A percentile compares a stretch with the other conserved stretches of the same genome.
phyloP scores from a whole-genome alignment of 2,888 invertebrate genomes.

The Ophion ventricosus region DNA sequence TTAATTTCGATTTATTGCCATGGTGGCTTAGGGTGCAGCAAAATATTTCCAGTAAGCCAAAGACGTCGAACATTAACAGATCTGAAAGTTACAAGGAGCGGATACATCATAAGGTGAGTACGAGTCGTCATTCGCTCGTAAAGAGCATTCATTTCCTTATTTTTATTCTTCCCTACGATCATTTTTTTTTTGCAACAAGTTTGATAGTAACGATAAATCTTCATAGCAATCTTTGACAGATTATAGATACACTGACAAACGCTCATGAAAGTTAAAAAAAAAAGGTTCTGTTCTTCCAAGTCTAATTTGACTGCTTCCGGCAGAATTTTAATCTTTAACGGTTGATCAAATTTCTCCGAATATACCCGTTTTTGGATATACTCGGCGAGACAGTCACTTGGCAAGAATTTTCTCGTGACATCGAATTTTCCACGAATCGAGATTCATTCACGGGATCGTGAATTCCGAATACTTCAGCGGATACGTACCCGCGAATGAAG shows the following conservation, averaged over 20 bases:
- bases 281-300: not conserved
- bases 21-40: conserved; percentile 80
- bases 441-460: conserved; percentile 10
- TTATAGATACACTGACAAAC: not conserved
- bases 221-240: not conserved
- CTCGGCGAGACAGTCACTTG: conserved; percentile 49
- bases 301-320: not conserved
- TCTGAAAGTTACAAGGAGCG: conserved; percentile 91
- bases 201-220: too few relatives aligned
- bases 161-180: not conserved
- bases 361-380: conserved; percentile 9
- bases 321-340: not conserved
- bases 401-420: conserved; percentile 20
- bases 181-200: not conserved
- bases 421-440: conserved; percentile 20
- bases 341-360: conserved; percentile 12
- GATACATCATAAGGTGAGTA: conserved; percentile 84
- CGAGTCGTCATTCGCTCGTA: not conserved
- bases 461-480: not conserved
- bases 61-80: conserved; percentile 85
- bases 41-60: conserved; percentile 83
- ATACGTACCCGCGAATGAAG: not conserved
- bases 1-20: conserved; percentile 68
- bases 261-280: too few relatives aligned
- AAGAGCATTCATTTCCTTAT: not conserved